Percentiles rank a stretch among this genome's conserved stretches.
phyloP scores from a whole-genome alignment of 2,888 invertebrate genomes.

The Ichneumoninae sp. region DNA sequence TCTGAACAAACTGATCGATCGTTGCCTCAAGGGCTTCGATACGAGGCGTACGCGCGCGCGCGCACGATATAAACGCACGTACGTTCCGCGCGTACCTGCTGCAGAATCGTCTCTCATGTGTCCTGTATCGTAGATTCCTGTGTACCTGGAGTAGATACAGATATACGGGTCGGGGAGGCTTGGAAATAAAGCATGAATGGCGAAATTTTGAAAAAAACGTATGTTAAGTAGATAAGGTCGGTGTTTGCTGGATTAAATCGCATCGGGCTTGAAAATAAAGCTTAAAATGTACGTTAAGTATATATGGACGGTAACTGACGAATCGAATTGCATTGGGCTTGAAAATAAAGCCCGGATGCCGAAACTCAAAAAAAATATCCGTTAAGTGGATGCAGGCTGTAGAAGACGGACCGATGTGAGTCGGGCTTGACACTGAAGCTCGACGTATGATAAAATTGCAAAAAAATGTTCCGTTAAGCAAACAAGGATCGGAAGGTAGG shows the following conservation, averaged over 20 bases:
- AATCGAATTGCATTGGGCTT: background rate
- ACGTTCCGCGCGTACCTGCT: slow-evolving; percentile 55
- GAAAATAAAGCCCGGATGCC: background rate
- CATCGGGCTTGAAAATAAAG: background rate
- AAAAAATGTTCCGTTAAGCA: background rate
- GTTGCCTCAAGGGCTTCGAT: slow-evolving; percentile 66
- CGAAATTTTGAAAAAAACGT: background rate
- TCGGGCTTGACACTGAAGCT: background rate
- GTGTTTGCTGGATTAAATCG: background rate
- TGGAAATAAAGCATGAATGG: background rate
- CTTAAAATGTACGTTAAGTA: background rate
- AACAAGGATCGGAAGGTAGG: background rate
- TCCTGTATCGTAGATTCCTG: background rate
- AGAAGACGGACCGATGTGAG: background rate
- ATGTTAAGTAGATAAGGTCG: background rate
- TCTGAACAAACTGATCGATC: slow-evolving; percentile 68
- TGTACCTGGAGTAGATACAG: background rate
- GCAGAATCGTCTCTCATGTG: slow-evolving; percentile 53
- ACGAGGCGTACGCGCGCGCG: slow-evolving; percentile 57
- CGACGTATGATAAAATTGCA: background rate
- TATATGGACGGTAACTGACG: background rate
- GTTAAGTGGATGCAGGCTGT: background rate
- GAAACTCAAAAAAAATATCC: background rate
- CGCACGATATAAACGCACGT: slow-evolving; percentile 47
- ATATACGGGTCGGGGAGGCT: background rate